Base-by-base conservation (phyloP, 2,888 invertebrate genomes). In the Abrostola triplasia region DNA sequence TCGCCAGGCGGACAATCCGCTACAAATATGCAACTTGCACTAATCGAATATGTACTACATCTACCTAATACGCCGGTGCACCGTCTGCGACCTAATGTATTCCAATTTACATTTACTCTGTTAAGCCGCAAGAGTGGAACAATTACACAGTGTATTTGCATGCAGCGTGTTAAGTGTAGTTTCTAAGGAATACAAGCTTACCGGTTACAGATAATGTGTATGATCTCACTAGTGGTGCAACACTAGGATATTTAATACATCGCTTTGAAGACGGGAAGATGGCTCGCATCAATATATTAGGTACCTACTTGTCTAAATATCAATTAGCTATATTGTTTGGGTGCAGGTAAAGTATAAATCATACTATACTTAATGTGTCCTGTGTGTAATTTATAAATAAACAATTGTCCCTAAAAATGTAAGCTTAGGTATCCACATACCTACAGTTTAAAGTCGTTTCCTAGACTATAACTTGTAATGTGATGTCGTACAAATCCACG, bases 41-140 rank as follows among this genome's bases (percentile, higher is more conserved):
- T 73, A 70, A 64, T 74, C 48, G 66, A 66, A 70, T 57, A 53
- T 49, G 37, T 55, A 51, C 52, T 64, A 57, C 53, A 51, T 50
- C 49, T 51, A 58, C 60, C 60, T 63, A 63, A 56, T 63, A 63
- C 51, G 41, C 42, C 40, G 49, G 53, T 63, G 60, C 51, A 47
- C 42, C 40, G 49, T 58, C 36, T 58, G 52, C 11, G 54, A 61
- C 49, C 54, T 41, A 67, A 72, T 67, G 59, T 11, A 37, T 55
- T 67, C 36, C 12, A 60, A 67, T 73, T 52, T 64, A 37, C 55
- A 58, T 67, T 35, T 60, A 50, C 50, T 58, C 52, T 58, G 37
- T 56, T 72, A 58, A 64, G 67, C 55, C 38, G 11, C 55, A 54
- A 60, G 55, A 67, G 36, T 55, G 38, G 44, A 64, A 60, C 42